phyloP scores from a whole-genome alignment of 1,140 invertebrate genomes.

The Zophobas atratus region DNA sequence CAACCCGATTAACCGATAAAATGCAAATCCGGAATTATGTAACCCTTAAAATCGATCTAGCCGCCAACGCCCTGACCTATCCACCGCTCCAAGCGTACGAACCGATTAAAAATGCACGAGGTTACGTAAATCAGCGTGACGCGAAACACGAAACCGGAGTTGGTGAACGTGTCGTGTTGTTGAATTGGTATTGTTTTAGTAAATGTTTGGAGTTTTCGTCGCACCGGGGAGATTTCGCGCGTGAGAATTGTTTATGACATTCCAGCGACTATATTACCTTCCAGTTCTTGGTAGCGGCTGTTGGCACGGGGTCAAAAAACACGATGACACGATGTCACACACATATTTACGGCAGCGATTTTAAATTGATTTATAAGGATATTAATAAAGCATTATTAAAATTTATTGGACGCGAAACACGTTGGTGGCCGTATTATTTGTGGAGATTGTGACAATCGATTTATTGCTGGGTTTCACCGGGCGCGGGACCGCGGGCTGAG shows the following conservation, averaged over 20 bases:
- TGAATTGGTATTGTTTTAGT: background rate
- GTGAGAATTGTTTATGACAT: conserved; percentile 10
- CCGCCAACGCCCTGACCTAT: conserved; percentile 27
- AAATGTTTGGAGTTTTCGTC: background rate
- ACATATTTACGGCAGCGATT: conserved; percentile 16
- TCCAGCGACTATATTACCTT: conserved; percentile 9
- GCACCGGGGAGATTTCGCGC: background rate
- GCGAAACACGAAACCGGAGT: too few species aligned
- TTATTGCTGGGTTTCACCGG: conserved; percentile 22
- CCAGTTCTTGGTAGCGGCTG: conserved; percentile 23
- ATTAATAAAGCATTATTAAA: conserved; percentile 37
- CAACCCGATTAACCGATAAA: conserved; percentile 28
- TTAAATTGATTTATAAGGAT: conserved; percentile 30
- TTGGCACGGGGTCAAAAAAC: conserved; percentile 30
- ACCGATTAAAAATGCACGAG: background rate
- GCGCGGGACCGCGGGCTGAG: background rate
- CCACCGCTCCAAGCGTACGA: conserved; percentile 2
- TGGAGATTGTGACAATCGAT: conserved; percentile 17
- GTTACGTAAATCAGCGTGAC: background rate
- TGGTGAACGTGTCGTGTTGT: background rate
- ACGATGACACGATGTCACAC: conserved; percentile 11
- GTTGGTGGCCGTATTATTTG: conserved; percentile 21
- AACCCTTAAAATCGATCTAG: conserved; percentile 26
- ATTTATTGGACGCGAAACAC: conserved; percentile 31
- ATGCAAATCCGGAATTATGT: conserved; percentile 11